phyloP scores from a whole-genome alignment of 1,140 invertebrate genomes.

The Drosophila ficusphila region DNA sequence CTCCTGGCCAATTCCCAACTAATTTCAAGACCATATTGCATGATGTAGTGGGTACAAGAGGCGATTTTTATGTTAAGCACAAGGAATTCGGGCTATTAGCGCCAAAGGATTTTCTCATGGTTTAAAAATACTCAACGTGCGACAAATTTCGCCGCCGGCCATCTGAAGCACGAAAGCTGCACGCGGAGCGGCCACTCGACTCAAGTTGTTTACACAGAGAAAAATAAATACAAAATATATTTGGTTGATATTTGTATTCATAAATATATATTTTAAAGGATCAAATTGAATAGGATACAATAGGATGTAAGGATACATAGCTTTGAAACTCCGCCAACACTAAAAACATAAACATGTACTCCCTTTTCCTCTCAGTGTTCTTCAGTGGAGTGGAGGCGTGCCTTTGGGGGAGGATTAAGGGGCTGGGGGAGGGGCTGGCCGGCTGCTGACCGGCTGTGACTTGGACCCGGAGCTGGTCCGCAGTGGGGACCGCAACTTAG shows the following conservation, averaged over 20 bases:
- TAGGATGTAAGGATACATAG: too few relatives aligned
- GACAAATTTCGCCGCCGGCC: constrained; percentile 81
- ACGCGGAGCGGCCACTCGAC: constrained; percentile 55
- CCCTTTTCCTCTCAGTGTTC: neutral
- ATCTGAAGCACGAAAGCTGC: constrained; percentile 80
- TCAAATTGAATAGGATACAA: too few relatives aligned
- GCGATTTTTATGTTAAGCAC: constrained; percentile 83
- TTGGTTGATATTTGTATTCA: too few relatives aligned
- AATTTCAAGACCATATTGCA: constrained; percentile 68
- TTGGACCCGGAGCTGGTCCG: constrained; percentile 5
- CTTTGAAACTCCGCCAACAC: too few relatives aligned
- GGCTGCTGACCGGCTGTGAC: constrained; percentile 39
- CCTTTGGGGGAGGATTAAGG: constrained; percentile 30
- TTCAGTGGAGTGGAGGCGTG: constrained; percentile 17
- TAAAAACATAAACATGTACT: too few relatives aligned
- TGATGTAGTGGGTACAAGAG: constrained; percentile 70
- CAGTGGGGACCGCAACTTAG: constrained; percentile 10
- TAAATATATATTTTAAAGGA: neutral
- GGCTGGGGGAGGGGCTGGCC: constrained; percentile 25
- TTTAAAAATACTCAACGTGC: constrained; percentile 84
- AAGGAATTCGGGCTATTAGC: constrained; percentile 83
- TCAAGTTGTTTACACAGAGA: constrained; percentile 16
- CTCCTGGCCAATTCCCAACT: constrained; percentile 46
- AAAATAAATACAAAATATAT: neutral
- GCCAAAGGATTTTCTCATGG: constrained; percentile 84